Evolutionary conservation across 2,797 vertebrate genomes (phyloP), one percentile per base, ranked within the genome.

Genomic region (Crenuchus spilurus): DNA sequence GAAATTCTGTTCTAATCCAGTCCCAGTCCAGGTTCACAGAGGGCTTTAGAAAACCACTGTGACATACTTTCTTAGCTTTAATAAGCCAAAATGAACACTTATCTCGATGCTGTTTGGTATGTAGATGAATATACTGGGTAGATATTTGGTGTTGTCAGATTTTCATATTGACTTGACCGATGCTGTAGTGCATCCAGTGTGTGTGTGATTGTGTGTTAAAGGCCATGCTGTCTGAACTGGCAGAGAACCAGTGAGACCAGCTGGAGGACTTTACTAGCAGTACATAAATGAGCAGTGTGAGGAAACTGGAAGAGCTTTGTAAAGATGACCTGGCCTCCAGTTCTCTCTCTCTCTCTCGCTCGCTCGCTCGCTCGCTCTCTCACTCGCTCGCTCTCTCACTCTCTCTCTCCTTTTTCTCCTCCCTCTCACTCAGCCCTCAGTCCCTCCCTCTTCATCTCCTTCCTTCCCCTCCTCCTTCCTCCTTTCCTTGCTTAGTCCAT

Each of bases 401-500:
- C 13, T 54, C 22, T 46, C 26, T 41, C 13, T 35, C 42, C 18
- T 48, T 5, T 14, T 20, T 16, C 13, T 28, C 33, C 14, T 0
- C 20, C 11, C 51, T 24, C 5, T 35, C 8, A 35, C 8, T 3
- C 8, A 6, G 0, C 22, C 14, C 16, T 44, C 46, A 14, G 0
- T 54, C 46, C 11, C 13, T 33, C n/a, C 16, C 57, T n/a, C 10
- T 10, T 5, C 3, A 1, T 35, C 28, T 62, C 26, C 10, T 61
- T 18, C 54, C 20, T 39, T 28, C 31, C 22, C 24, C 11, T 22
- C 31, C 26, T 39, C 20, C 39, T 49, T 22, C 31, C 26, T 39
- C 20, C 39, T 49, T 78, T 55, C 31, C 35, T 63, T 22, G 8
- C 68, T 22, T 1, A 11, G 49, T 58, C 76, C 76, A 78, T 70